These are phyloP conservation scores for Clepsis dumicolana DNA, from an alignment of 2,888 invertebrate species.

Conservation along the genomic window DNA sequence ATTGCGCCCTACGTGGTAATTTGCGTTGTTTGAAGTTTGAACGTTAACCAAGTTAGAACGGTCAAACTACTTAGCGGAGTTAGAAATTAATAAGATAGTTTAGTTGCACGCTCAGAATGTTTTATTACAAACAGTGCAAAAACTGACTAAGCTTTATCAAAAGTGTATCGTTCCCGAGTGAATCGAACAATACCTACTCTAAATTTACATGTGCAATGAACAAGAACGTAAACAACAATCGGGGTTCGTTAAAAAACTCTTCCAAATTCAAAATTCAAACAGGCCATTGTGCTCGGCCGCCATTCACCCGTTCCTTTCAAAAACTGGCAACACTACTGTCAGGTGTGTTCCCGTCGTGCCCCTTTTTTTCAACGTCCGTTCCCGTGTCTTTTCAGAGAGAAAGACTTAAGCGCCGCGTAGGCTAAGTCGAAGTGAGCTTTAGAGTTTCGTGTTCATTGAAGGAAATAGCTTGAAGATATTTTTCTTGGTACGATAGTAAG, in stretches of 20 bases:
- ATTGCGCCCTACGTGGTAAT: conserved; percentile 40
- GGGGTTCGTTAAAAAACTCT: conserved; percentile 50
- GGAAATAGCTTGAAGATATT: conserved; percentile 50
- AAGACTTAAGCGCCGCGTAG: conserved; percentile 52
- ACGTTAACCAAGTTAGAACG: conserved; percentile 37
- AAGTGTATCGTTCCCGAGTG: not conserved
- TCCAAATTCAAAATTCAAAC: conserved; percentile 67
- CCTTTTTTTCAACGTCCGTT: conserved; percentile 85
- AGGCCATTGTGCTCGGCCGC: conserved; percentile 68
- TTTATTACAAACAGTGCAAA: not conserved
- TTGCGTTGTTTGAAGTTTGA: conserved; percentile 38
- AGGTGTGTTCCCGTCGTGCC: conserved; percentile 85
- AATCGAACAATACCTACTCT: not conserved
- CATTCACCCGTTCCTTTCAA: conserved; percentile 82
- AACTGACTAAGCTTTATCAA: not conserved
- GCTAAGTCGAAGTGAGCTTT: conserved; percentile 48
- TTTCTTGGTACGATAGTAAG: conserved; percentile 72
- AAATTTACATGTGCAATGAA: conserved; percentile 8
- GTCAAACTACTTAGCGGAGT: conserved; percentile 38
- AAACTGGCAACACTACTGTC: conserved; percentile 85
- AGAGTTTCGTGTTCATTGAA: conserved; percentile 47
- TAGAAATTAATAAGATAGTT: conserved; percentile 27
- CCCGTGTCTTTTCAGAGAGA: conserved; percentile 59
- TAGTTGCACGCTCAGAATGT: not conserved
- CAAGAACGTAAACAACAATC: conserved; percentile 21